Evolutionary conservation across 1,140 invertebrate genomes (phyloP).

Genomic region (Drosophila ficusphila): DNA sequence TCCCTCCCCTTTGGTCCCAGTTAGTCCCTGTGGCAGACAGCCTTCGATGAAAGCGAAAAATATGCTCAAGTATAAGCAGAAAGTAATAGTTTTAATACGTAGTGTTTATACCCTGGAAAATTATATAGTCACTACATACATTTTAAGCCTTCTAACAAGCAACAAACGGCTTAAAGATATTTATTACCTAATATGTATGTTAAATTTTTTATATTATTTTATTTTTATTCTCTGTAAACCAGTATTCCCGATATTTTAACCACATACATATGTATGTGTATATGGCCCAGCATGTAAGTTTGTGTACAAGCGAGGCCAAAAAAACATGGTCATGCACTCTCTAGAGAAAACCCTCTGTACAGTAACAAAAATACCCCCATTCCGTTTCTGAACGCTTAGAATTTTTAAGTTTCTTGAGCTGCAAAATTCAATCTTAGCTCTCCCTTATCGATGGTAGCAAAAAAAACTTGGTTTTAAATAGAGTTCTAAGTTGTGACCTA

Average conservation of each 20-base stretch:
- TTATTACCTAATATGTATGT: too few species aligned
- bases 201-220: too few species aligned
- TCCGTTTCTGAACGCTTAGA: background rate
- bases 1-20: background rate
- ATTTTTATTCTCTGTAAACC: too few species aligned
- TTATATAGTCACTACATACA: background rate
- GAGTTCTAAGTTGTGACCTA: slow-evolving; percentile 16
- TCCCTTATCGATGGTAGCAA: background rate
- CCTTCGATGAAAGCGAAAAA: slow-evolving; percentile 52
- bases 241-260: too few species aligned
- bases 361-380: background rate
- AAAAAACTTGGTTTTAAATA: slow-evolving; percentile 16
- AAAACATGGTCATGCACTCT: slow-evolving; percentile 24
- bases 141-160: background rate
- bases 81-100: background rate
- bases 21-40: background rate
- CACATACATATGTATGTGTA: background rate
- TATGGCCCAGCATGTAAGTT: slow-evolving; percentile 14
- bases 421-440: background rate
- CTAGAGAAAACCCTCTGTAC: slow-evolving; percentile 4
- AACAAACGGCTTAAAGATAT: background rate
- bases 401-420: background rate
- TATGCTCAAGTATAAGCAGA: slow-evolving; percentile 23
- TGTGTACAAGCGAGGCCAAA: slow-evolving; percentile 40
- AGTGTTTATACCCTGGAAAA: background rate